phyloP scores from a whole-genome alignment of 2,888 invertebrate species.

The Caenorhabditis imperialis region DNA sequence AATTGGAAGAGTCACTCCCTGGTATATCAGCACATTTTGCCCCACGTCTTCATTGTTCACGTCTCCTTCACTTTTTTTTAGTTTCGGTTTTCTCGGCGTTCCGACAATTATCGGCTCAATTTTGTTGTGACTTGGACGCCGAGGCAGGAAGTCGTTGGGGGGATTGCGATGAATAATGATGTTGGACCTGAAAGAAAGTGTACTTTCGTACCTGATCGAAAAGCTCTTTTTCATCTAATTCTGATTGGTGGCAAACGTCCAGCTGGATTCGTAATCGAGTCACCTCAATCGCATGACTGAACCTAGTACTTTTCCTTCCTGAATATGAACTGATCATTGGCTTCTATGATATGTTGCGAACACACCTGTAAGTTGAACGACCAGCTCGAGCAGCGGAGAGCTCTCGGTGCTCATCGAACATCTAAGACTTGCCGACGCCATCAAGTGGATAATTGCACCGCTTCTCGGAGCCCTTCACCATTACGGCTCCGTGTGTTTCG shows the following conservation, averaged over 20 bases:
- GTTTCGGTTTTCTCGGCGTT: conserved; percentile 7
- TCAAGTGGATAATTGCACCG: conserved; percentile 16
- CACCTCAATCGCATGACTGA: too few relatives aligned
- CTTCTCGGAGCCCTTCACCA: not conserved
- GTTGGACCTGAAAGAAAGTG: not conserved
- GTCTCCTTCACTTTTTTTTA: too few relatives aligned
- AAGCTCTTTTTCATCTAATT: too few relatives aligned
- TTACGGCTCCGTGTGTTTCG: not conserved
- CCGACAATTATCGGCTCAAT: conserved; percentile 32
- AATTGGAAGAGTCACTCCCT: too few relatives aligned
- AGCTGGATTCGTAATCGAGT: too few relatives aligned
- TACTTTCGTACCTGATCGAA: too few relatives aligned
- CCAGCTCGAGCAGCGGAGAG: not conserved
- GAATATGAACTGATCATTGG: not conserved
- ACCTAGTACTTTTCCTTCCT: too few relatives aligned
- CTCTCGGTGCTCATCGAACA: conserved; percentile 1
- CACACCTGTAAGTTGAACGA: not conserved
- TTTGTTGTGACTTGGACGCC: conserved; percentile 11
- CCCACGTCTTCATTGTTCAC: too few relatives aligned
- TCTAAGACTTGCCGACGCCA: conserved; percentile 8
- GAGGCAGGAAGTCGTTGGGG: conserved; percentile 1
- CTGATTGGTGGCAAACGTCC: too few relatives aligned
- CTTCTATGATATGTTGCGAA: not conserved
- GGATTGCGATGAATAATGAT: not conserved
- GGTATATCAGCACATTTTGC: too few relatives aligned